Conservation (phyloP, 2,113 vertebrate genomes). For the Abramis brama region DNA sequence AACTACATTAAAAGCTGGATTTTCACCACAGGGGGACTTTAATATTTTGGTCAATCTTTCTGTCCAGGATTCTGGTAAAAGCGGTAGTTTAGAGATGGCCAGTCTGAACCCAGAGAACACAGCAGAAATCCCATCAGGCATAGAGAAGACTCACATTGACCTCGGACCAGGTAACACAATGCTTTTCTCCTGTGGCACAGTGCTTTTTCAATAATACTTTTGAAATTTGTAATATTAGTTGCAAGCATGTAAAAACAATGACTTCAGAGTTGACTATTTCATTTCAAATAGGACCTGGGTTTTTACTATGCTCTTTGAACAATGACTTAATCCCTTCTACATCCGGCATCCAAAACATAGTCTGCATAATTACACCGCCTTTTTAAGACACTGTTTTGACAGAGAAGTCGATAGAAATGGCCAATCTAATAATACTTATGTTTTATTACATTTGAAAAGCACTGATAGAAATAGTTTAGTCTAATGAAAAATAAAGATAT, state of each 20-base stretch:
- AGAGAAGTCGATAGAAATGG: background rate
- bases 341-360: background rate
- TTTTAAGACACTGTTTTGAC: background rate
- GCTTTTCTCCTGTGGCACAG: background rate
- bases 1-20: too few relatives aligned
- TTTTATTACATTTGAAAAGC: background rate
- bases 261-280: background rate
- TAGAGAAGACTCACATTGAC: background rate
- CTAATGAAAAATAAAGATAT: background rate
- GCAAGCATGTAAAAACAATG: background rate
- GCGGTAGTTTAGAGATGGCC: background rate
- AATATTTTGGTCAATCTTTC: background rate
- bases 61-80: constrained; percentile 20
- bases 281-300: background rate
- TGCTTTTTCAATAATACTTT: background rate
- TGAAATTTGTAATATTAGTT: background rate
- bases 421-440: background rate
- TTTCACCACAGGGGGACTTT: too few relatives aligned
- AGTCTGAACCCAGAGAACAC: background rate
- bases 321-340: background rate
- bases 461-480: background rate
- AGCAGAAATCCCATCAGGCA: constrained; percentile 23
- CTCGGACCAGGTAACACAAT: constrained; percentile 16
- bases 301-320: background rate
- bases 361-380: background rate